Percentiles rank a stretch among this genome's conserved stretches.
Evolutionary conservation across 1,140 invertebrate species (phyloP).

Genomic region (Melipona quadrifasciata): DNA sequence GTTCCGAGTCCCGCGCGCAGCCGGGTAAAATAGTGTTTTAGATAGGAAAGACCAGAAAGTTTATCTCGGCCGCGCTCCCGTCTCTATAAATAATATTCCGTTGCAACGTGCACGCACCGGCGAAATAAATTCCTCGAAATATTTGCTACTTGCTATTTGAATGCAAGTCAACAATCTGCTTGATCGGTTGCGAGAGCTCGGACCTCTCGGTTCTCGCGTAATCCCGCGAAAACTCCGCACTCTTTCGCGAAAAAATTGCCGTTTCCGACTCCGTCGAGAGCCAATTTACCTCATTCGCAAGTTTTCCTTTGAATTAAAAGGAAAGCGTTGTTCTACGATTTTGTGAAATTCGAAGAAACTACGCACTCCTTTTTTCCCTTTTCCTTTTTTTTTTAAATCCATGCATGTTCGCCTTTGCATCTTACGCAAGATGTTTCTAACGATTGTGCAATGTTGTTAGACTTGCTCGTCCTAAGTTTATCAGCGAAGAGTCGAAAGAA

Average conservation of each 20-base stretch:
- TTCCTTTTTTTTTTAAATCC: too few species aligned
- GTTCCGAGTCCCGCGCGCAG: slow-evolving; percentile 25
- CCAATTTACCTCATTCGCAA: too few species aligned
- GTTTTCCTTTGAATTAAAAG: too few species aligned
- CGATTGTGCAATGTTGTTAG: too few species aligned
- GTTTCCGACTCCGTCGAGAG: too few species aligned
- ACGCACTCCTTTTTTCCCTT: too few species aligned
- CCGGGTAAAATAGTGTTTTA: slow-evolving; percentile 37
- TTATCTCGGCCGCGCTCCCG: slow-evolving; percentile 22
- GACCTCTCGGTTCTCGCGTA: not conserved
- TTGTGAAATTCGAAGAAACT: not conserved
- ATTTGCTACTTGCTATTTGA: slow-evolving; percentile 34
- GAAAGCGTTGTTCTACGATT: not conserved
- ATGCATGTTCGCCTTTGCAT: too few species aligned
- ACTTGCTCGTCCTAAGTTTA: not conserved
- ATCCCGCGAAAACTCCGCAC: not conserved
- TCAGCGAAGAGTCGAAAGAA: not conserved
- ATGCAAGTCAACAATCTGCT: not conserved
- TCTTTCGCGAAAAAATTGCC: not conserved
- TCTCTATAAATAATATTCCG: slow-evolving; percentile 48
- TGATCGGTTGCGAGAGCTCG: not conserved
- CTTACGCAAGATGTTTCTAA: too few species aligned
- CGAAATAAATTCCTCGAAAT: slow-evolving; percentile 34
- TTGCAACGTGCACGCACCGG: slow-evolving; percentile 8
- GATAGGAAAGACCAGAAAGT: slow-evolving; percentile 50